These are phyloP conservation scores for Panopea generosa DNA, from an alignment of 2,888 invertebrate genomes.

Conservation along the genomic window DNA sequence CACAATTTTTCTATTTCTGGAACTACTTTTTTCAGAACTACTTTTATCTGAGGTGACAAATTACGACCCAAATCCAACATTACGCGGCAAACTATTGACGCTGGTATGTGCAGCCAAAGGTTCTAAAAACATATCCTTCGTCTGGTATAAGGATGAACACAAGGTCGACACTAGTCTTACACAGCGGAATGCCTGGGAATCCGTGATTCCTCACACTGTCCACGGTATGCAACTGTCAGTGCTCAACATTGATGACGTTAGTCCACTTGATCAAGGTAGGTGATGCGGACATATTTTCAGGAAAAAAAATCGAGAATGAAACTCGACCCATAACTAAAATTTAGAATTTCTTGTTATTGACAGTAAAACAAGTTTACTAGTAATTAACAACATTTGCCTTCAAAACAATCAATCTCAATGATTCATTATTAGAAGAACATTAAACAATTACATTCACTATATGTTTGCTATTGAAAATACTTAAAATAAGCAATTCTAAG, in stretches of 20 bases:
- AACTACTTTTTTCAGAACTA: slow-evolving; percentile 70
- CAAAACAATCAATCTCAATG: too few species aligned
- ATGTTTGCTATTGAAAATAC: too few species aligned
- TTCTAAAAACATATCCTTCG: slow-evolving; percentile 66
- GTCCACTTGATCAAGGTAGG: slow-evolving; percentile 76
- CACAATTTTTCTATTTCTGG: too few species aligned
- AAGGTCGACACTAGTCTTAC: slow-evolving; percentile 65
- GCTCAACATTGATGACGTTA: slow-evolving; percentile 76
- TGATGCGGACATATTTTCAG: too few species aligned
- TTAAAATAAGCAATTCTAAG: too few species aligned
- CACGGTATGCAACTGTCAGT: slow-evolving; percentile 74
- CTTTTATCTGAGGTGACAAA: slow-evolving; percentile 67
- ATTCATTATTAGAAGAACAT: too few species aligned
- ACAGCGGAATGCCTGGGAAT: slow-evolving; percentile 70
- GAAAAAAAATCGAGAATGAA: too few species aligned
- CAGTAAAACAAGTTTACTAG: too few species aligned
- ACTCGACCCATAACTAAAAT: too few species aligned
- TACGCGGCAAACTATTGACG: slow-evolving; percentile 69
- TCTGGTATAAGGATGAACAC: slow-evolving; percentile 73
- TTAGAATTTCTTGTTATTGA: too few species aligned
- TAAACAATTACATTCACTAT: too few species aligned
- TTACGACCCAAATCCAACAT: slow-evolving; percentile 64
- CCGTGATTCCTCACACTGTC: slow-evolving; percentile 66
- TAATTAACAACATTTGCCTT: too few species aligned
- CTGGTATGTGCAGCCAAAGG: slow-evolving; percentile 74